Evolutionary conservation across 2,797 vertebrate species (phyloP).

Genomic region (Otolemur crassicaudatus): DNA sequence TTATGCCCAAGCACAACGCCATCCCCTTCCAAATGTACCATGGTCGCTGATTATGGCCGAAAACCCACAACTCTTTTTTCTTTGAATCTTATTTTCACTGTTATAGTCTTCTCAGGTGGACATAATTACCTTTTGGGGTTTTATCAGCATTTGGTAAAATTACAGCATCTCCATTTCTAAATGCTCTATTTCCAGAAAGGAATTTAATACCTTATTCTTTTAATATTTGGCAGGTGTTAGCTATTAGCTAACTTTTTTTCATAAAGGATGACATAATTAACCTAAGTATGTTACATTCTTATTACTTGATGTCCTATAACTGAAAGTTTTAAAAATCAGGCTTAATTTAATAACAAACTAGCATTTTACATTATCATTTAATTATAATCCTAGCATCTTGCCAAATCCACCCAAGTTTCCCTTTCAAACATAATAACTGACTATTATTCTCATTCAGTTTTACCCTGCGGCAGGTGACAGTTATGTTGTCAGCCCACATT

Average conservation of each 20-base stretch:
- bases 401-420: conserved; percentile 43
- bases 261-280: conserved; percentile 56
- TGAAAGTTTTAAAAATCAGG: conserved; percentile 29
- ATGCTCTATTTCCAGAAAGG: conserved; percentile 78
- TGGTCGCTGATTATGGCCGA: conserved; percentile 57
- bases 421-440: conserved; percentile 14
- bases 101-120: conserved; percentile 70
- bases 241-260: conserved; percentile 58
- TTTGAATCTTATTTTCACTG: conserved; percentile 73
- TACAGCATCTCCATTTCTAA: conserved; percentile 73
- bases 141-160: conserved; percentile 71
- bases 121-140: conserved; percentile 75
- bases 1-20: conserved; percentile 57
- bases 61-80: conserved; percentile 66
- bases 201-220: conserved; percentile 69
- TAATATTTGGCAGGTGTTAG: conserved; percentile 74
- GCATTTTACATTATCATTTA: conserved; percentile 68
- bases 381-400: background rate
- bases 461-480: accelerated
- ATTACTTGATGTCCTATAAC: conserved; percentile 47
- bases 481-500: accelerated
- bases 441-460: background rate
- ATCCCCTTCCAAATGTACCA: conserved; percentile 74
- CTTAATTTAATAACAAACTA: conserved; percentile 70
- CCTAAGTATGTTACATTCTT: conserved; percentile 62